phyloP scores from a whole-genome alignment of 2,113 vertebrate species.

The Egretta garzetta region DNA sequence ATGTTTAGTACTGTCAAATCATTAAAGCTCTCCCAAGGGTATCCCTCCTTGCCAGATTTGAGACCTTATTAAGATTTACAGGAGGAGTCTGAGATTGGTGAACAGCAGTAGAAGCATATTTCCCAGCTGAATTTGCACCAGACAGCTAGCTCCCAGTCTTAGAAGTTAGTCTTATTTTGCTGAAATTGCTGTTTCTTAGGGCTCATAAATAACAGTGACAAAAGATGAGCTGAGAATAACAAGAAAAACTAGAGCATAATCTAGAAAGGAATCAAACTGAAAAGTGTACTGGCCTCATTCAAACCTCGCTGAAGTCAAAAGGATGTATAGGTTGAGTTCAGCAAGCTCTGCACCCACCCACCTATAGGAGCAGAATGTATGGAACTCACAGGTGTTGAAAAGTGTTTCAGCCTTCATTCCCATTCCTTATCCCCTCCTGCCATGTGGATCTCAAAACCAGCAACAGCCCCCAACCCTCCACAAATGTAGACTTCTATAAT shows the following conservation, averaged over 20 bases:
- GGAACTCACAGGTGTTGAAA: not conserved
- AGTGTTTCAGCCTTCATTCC: not conserved
- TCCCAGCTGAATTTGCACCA: conserved; percentile 25
- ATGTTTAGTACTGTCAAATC: conserved; percentile 25
- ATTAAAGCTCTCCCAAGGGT: conserved; percentile 43
- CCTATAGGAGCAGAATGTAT: not conserved
- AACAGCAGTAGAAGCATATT: not conserved
- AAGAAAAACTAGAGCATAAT: not conserved
- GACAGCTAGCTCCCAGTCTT: not conserved
- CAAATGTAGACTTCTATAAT: not conserved
- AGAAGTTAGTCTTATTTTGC: conserved; percentile 33
- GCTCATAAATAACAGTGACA: conserved; percentile 8
- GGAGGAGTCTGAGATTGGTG: not conserved
- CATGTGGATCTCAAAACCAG: not conserved
- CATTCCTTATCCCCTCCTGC: not conserved
- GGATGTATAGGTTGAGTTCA: not conserved
- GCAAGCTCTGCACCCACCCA: not conserved
- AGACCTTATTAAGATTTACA: conserved; percentile 55
- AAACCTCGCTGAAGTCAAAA: not conserved
- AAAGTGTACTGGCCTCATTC: not conserved
- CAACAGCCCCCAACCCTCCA: rapidly evolving
- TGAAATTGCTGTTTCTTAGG: conserved; percentile 15
- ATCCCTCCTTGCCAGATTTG: not conserved
- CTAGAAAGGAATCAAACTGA: not conserved
- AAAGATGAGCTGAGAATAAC: conserved; percentile 19